These are phyloP conservation scores for Chunga burmeisteri DNA, from an alignment of 2,113 vertebrate species.

Conservation along the genomic window DNA sequence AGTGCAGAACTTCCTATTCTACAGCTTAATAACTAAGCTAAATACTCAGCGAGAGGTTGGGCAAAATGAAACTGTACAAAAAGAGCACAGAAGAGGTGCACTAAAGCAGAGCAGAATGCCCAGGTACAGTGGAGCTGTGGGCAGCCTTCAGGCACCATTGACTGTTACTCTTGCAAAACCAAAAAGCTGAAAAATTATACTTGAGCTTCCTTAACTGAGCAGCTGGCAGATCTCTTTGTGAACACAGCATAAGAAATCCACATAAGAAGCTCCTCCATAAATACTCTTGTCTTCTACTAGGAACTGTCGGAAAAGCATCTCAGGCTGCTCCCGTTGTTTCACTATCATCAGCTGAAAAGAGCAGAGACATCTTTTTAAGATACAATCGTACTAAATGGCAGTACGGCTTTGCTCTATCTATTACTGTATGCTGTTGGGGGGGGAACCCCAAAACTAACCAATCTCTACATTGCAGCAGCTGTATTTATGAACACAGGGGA, in stretches of 20 bases:
- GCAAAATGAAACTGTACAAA: constrained; percentile 34
- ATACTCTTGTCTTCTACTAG: constrained; percentile 93
- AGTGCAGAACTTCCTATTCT: constrained; percentile 63
- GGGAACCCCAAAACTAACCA: rapidly evolving
- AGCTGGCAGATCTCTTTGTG: constrained; percentile 92
- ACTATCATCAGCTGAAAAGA: constrained; percentile 82
- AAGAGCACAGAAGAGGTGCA: not conserved
- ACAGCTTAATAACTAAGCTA: constrained; percentile 12
- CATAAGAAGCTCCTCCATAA: constrained; percentile 87
- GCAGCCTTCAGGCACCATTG: constrained; percentile 16
- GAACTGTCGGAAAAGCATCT: constrained; percentile 88
- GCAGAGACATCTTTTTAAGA: not conserved
- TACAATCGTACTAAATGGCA: not conserved
- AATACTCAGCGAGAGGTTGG: not conserved
- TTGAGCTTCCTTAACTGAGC: constrained; percentile 76
- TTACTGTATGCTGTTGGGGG: not conserved
- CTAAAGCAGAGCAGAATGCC: not conserved
- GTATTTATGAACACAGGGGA: not conserved
- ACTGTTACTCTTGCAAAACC: not conserved
- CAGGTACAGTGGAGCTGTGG: not conserved
- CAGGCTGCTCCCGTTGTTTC: constrained; percentile 88
- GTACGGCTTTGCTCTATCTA: not conserved
- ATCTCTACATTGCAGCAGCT: not conserved
- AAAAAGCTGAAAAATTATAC: not conserved
- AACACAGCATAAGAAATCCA: constrained; percentile 93